These are phyloP conservation scores for Diarsia dahlii DNA, from an alignment of 2,888 invertebrate species.

Conservation along the genomic window DNA sequence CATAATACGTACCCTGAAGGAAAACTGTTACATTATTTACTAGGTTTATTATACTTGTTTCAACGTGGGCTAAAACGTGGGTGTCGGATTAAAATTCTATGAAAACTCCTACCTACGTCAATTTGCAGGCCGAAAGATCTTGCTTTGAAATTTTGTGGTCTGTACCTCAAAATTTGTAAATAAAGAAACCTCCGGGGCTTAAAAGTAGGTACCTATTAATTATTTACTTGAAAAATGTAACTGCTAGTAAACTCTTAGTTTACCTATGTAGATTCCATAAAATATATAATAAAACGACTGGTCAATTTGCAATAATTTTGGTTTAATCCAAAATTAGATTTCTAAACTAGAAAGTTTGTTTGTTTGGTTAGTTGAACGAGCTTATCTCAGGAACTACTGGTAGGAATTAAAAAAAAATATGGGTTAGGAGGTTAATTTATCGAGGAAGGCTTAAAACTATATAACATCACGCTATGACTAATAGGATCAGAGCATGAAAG, in stretches of 20 bases:
- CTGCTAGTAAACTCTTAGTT: too few relatives aligned
- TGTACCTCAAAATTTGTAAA: neutral
- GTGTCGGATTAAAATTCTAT: neutral
- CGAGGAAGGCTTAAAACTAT: too few relatives aligned
- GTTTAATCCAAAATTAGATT: too few relatives aligned
- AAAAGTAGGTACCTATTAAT: neutral
- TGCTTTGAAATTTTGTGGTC: neutral
- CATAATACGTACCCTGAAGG: neutral
- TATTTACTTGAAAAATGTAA: too few relatives aligned
- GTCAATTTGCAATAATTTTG: too few relatives aligned
- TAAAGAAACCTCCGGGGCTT: neutral
- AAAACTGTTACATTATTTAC: neutral
- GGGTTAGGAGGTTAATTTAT: too few relatives aligned
- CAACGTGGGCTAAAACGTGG: neutral
- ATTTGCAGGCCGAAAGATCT: neutral
- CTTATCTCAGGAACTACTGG: too few relatives aligned
- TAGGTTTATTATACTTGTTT: neutral
- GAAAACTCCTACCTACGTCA: conserved; percentile 20
- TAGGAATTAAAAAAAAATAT: too few relatives aligned
- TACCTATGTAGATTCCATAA: neutral
- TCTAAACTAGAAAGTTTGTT: too few relatives aligned
- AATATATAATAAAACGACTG: neutral
- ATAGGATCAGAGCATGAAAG: too few relatives aligned
- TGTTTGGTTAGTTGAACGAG: too few relatives aligned
- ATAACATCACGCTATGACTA: too few relatives aligned